Conservation (phyloP, 2,888 invertebrate genomes). For the Atethmia centrago region DNA sequence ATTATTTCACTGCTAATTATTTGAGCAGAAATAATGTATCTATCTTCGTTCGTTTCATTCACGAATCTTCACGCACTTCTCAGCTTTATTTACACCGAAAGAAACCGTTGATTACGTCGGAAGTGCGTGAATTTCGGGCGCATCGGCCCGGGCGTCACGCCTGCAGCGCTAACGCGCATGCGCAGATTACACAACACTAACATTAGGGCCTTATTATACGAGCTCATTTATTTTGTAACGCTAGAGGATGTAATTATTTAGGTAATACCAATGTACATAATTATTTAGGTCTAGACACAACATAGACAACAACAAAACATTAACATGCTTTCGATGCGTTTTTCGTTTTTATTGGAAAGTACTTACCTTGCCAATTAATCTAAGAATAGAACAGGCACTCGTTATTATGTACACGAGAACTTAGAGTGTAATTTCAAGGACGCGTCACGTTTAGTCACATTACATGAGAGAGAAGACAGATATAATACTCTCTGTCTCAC, state of each 20-base stretch:
- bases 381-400: no score
- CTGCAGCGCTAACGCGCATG: slow-evolving; percentile 50
- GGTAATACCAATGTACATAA: slow-evolving; percentile 38
- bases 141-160: slow-evolving; percentile 57
- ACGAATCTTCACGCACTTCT: slow-evolving; percentile 33
- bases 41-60: not conserved
- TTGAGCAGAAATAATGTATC: not conserved
- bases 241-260: slow-evolving; percentile 49
- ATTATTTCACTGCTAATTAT: not conserved
- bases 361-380: not conserved
- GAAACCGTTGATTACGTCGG: slow-evolving; percentile 64
- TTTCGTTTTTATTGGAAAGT: not conserved
- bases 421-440: no score
- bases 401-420: no score
- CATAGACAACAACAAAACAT: no score
- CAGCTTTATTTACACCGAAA: slow-evolving; percentile 35
- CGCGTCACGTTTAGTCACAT: no score
- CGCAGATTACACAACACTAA: slow-evolving; percentile 59
- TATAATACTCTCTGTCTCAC: no score
- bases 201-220: slow-evolving; percentile 59
- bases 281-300: slow-evolving; percentile 36
- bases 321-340: not conserved
- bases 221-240: slow-evolving; percentile 64
- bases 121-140: slow-evolving; percentile 65
- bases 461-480: no score